Evolutionary conservation across 2,797 vertebrate genomes (phyloP), one percentile per base, ranked within the genome.

Genomic region (Enoplosus armatus): DNA sequence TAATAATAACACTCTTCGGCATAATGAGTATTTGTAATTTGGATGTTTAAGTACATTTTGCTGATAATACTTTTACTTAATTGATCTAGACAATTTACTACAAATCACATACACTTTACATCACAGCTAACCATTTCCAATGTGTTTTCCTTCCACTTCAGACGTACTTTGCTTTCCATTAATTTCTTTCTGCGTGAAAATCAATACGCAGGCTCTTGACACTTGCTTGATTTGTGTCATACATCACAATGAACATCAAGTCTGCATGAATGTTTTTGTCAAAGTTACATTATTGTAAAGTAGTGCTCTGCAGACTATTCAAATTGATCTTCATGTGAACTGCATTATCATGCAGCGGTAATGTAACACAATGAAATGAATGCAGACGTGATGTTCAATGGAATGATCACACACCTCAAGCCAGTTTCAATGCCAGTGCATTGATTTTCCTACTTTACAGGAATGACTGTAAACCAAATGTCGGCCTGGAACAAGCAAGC

Each of bases 191-290:
- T 0, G 31, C 31, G 29, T 73, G 20, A 65, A 72, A 72, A 80
- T 83, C 56, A 71, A 81, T 75, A 35, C 6, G 1, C 35, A 20
- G 47, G 5, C 37, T 55, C 60, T 64, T 51, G 48, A 77, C 66
- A 79, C n/a, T 1, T 47, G 37, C 18, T 69, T 70, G 63, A 62
- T 65, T 47, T 71, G 29, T 53, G 58, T 75, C 39, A 69, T 77
- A 54, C 48, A 35, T 82, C 76, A 56, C 45, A 45, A 9, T 62
- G 18, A 62, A 54, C 54, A 55, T 55, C 10, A 68, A 48, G 66
- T 83, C 67, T 67, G 43, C 33, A 54, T 77, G 59, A 3, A 31
- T n/a, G n/a, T 73, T 78, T 80, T 65, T 39, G 18, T 62, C 51
- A 69, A 50, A 58, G 59, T 35, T 60, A 14, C 6, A 27, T 27